phyloP scores from a whole-genome alignment of 2,888 invertebrate genomes.

The Spialia ferax region DNA sequence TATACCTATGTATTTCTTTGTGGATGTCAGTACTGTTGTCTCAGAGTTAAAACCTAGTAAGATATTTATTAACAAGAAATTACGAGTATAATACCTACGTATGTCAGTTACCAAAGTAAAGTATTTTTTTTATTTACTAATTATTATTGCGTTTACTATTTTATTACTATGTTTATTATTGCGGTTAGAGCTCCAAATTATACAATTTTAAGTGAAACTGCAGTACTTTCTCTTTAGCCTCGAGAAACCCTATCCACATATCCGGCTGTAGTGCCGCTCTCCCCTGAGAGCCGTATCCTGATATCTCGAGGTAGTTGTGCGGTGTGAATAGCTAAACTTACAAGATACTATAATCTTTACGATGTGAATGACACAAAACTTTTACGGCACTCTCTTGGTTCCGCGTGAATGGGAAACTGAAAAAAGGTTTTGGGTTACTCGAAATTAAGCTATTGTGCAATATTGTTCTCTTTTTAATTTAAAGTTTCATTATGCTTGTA shows the following conservation, averaged over 20 bases:
- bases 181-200: no score
- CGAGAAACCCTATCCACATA: neutral
- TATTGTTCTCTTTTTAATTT: neutral
- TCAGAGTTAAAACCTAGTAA: no score
- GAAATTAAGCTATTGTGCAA: neutral
- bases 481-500: neutral
- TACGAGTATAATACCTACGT: no score
- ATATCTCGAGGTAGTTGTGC: slow-evolving; percentile 10
- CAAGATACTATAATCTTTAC: slow-evolving; percentile 20
- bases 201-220: no score
- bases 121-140: no score
- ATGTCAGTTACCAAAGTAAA: no score
- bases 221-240: neutral
- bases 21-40: no score
- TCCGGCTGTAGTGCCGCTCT: neutral
- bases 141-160: no score
- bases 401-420: neutral
- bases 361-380: slow-evolving; percentile 16
- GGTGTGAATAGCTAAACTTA: slow-evolving; percentile 9
- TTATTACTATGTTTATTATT: no score
- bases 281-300: slow-evolving; percentile 17
- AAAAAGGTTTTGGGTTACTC: neutral
- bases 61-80: no score
- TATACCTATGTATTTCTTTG: no score
- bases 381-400: slow-evolving; percentile 1